Percentiles rank a stretch among this genome's conserved stretches.
Conservation (phyloP, 2,797 vertebrate species). For the Hypotaenidia okinawae region DNA sequence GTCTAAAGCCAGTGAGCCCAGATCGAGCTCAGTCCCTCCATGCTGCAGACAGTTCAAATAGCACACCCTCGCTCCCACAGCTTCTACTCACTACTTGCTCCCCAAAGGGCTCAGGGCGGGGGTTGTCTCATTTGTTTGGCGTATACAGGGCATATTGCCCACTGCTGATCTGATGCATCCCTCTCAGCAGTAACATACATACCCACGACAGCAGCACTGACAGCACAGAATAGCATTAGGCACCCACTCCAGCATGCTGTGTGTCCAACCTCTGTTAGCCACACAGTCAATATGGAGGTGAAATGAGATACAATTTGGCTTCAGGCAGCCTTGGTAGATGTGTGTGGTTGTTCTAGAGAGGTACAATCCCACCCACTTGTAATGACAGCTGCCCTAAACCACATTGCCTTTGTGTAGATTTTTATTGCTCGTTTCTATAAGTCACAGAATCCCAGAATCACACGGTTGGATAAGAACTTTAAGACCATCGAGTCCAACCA, state of each 20-base stretch:
- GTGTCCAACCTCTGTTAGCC: neutral
- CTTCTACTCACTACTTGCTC: neutral
- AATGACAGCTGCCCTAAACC: neutral
- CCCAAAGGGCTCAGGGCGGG: neutral
- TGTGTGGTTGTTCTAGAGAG: accelerated
- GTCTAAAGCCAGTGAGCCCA: neutral
- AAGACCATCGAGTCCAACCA: no score
- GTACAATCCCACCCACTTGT: neutral
- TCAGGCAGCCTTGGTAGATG: neutral
- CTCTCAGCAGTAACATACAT: neutral
- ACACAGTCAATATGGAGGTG: neutral
- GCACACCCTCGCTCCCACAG: neutral
- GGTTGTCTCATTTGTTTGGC: neutral
- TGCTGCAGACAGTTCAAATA: neutral
- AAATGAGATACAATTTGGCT: neutral
- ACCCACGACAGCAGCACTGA: accelerated
- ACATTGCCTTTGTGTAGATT: neutral
- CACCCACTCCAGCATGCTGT: accelerated
- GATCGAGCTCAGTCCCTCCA: neutral
- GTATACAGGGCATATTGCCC: accelerated
- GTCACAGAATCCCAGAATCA: neutral
- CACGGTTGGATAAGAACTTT: no score
- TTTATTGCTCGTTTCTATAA: neutral
- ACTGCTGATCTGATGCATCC: accelerated
- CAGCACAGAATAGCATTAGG: neutral